These are phyloP conservation scores for Tetrapedia diversipes DNA, from an alignment of 2,888 invertebrate species.

Conservation along the genomic window DNA sequence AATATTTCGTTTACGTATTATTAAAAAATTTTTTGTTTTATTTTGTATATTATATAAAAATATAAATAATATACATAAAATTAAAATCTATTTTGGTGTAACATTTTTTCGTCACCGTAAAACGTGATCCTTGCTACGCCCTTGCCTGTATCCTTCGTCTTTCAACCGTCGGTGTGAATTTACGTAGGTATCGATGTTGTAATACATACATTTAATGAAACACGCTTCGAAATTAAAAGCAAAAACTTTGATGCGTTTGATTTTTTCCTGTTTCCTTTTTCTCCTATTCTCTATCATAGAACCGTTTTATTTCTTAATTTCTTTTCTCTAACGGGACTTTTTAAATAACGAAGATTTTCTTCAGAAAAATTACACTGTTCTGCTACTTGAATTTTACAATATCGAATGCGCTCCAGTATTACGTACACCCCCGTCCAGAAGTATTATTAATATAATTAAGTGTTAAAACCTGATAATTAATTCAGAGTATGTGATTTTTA, in stretches of 20 bases:
- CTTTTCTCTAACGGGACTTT: not conserved
- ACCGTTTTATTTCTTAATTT: not conserved
- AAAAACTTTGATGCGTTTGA: not conserved
- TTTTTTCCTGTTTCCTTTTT: not conserved
- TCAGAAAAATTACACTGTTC: not conserved
- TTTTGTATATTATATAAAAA: too few species aligned
- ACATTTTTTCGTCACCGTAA: too few species aligned
- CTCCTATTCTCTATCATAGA: not conserved
- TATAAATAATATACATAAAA: too few species aligned
- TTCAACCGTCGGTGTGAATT: constrained; percentile 4
- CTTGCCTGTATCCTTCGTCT: not conserved
- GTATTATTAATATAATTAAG: too few species aligned
- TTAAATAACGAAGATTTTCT: not conserved
- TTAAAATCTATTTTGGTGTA: too few species aligned
- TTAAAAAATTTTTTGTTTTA: too few species aligned
- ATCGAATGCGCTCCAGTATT: constrained; percentile 26
- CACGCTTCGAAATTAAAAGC: not conserved
- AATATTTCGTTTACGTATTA: too few species aligned
- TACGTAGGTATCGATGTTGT: constrained; percentile 14
- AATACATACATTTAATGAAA: not conserved
- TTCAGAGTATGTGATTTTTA: too few species aligned
- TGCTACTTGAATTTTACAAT: constrained; percentile 8
- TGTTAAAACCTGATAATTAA: too few species aligned
- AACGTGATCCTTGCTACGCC: too few species aligned
- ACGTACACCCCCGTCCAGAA: too few species aligned